phyloP scores from a whole-genome alignment of 2,888 invertebrate species.

The Athalia circularis region DNA sequence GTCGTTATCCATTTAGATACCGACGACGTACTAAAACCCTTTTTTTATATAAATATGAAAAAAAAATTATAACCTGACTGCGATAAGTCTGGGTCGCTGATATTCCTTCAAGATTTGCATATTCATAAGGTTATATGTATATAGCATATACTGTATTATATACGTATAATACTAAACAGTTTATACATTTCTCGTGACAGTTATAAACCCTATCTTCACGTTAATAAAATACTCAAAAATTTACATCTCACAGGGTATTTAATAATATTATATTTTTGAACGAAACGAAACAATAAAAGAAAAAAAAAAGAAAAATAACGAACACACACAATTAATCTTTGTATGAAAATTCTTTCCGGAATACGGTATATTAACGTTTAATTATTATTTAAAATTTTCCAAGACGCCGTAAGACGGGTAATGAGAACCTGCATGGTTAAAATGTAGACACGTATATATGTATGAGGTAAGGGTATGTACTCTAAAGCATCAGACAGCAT shows the following conservation, averaged over 20 bases:
- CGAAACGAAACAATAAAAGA: too few relatives aligned
- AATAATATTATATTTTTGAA: too few relatives aligned
- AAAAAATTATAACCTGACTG: conserved; percentile 39
- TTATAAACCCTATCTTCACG: conserved; percentile 35
- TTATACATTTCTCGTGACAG: conserved; percentile 23
- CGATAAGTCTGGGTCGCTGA: conserved; percentile 34
- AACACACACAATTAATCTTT: too few relatives aligned
- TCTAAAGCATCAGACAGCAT: neutral
- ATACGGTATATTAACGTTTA: too few relatives aligned
- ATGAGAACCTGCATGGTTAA: too few relatives aligned
- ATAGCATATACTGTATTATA: neutral
- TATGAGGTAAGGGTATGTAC: neutral
- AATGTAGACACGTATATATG: neutral
- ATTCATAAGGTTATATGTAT: conserved; percentile 16
- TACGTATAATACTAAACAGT: conserved; percentile 26
- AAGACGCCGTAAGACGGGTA: too few relatives aligned
- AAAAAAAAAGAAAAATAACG: too few relatives aligned
- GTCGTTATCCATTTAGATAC: neutral
- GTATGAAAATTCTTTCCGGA: too few relatives aligned
- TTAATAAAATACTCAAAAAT: conserved; percentile 28
- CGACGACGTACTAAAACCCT: neutral
- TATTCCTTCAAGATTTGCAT: conserved; percentile 43
- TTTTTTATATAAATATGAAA: conserved; percentile 14
- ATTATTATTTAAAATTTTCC: too few relatives aligned
- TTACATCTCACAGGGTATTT: neutral